Percentiles rank a stretch among this genome's conserved stretches.
Evolutionary conservation across 2,888 invertebrate genomes (phyloP).

Genomic region (Meliscaeva auricollis): DNA sequence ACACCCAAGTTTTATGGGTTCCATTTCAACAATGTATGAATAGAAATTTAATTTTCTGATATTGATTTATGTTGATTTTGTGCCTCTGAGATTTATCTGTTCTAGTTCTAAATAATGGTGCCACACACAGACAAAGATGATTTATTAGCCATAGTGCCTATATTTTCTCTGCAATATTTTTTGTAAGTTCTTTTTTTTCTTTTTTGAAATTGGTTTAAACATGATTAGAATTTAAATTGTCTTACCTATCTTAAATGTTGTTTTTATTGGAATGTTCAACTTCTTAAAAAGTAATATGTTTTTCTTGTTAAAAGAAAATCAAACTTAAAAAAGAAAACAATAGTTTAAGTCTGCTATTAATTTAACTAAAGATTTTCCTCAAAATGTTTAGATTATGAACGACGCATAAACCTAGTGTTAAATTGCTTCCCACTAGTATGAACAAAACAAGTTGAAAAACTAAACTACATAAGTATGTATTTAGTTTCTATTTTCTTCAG

Average conservation of each 20-base stretch:
- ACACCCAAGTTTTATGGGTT: neutral
- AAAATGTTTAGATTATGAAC: too few species aligned
- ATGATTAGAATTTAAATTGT: slow-evolving; percentile 6
- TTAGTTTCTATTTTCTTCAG: neutral
- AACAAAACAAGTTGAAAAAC: too few species aligned
- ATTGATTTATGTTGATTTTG: slow-evolving; percentile 18
- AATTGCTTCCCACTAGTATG: too few species aligned
- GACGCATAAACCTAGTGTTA: too few species aligned
- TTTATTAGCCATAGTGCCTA: neutral
- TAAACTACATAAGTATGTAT: too few species aligned
- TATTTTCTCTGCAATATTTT: neutral
- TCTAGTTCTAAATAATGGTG: neutral
- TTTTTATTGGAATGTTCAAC: neutral
- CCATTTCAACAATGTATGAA: slow-evolving; percentile 1
- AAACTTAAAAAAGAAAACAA: too few species aligned
- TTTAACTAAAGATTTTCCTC: too few species aligned
- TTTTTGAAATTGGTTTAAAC: neutral
- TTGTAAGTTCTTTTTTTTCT: neutral
- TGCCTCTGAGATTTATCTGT: slow-evolving; percentile 1
- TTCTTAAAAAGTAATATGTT: too few species aligned
- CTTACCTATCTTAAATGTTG: neutral
- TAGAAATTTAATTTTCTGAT: slow-evolving; percentile 19
- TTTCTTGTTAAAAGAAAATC: too few species aligned
- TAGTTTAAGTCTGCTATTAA: too few species aligned
- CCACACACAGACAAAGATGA: neutral